Percentiles rank a stretch among this genome's conserved stretches.
Evolutionary conservation across 64 coral and sea anemone species (phyloP).

Genomic region (Pocillopora damicornis): DNA sequence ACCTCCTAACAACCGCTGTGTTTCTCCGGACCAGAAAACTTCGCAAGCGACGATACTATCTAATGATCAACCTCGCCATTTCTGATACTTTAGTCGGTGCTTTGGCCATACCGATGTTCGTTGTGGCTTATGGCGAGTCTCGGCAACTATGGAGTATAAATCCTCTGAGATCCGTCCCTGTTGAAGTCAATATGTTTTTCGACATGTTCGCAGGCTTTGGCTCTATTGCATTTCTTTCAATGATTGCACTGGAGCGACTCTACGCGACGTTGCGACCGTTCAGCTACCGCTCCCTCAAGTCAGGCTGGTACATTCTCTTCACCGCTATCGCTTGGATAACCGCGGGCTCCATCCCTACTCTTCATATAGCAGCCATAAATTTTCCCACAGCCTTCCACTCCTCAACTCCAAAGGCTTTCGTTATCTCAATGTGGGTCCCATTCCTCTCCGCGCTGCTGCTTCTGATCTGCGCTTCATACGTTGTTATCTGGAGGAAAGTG

Average conservation of each 20-base stretch:
- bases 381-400: not conserved
- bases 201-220: slow-evolving; percentile 17
- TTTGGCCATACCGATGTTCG: not conserved
- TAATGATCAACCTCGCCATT: slow-evolving; percentile 4
- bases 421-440: not conserved
- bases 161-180: not conserved
- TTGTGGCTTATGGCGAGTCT: not conserved
- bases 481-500: slow-evolving; percentile 1
- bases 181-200: slow-evolving; percentile 5
- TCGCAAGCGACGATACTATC: slow-evolving; percentile 3
- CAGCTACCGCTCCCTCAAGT: slow-evolving; percentile 10
- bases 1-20: not conserved
- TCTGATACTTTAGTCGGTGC: not conserved
- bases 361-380: not conserved
- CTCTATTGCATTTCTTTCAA: not conserved
- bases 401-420: not conserved
- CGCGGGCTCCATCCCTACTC: not conserved
- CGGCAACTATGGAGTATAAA: not conserved
- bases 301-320: slow-evolving; percentile 1
- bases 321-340: not conserved
- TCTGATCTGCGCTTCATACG: not conserved
- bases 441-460: slow-evolving; percentile 10
- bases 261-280: slow-evolving; percentile 1
- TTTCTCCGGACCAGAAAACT: slow-evolving; percentile 1
- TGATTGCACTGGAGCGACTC: slow-evolving; percentile 10